Percentiles rank a stretch among this genome's conserved stretches.
phyloP scores from a whole-genome alignment of 2,797 vertebrate genomes.

The Microcaecilia unicolor region DNA sequence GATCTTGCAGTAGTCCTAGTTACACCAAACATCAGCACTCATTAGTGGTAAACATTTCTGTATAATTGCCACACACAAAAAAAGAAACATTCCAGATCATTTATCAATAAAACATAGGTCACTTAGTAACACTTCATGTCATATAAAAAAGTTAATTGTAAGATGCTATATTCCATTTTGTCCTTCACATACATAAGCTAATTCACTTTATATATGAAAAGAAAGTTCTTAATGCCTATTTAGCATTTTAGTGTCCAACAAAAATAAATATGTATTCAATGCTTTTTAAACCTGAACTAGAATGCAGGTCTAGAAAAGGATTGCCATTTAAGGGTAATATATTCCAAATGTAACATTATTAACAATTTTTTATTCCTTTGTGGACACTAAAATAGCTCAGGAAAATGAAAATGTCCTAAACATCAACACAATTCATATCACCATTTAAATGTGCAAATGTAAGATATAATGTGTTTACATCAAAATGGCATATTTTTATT shows the following conservation, averaged over 20 bases:
- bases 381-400: conserved; percentile 93
- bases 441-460: conserved; percentile 98
- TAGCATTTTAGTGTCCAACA: conserved; percentile 69
- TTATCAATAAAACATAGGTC: conserved; percentile 61
- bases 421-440: conserved; percentile 81
- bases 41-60: conserved; percentile 87
- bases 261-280: conserved; percentile 34
- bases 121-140: conserved; percentile 77
- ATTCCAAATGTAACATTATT: conserved; percentile 40
- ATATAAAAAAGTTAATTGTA: conserved; percentile 70
- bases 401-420: conserved; percentile 84
- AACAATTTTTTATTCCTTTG: conserved; percentile 52
- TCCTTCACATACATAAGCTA: conserved; percentile 54
- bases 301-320: conserved; percentile 12
- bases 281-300: conserved; percentile 23
- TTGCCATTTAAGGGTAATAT: conserved; percentile 35
- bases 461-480: conserved; percentile 99
- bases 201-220: conserved; percentile 50
- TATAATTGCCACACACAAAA: conserved; percentile 69
- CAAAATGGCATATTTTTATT: conserved; percentile 98
- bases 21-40: conserved; percentile 84
- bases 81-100: conserved; percentile 72
- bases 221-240: conserved; percentile 38
- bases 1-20: conserved; percentile 64
- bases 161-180: conserved; percentile 58